Base-by-base conservation (phyloP, 2,888 invertebrate species). In the Callinectes sapidus region DNA sequence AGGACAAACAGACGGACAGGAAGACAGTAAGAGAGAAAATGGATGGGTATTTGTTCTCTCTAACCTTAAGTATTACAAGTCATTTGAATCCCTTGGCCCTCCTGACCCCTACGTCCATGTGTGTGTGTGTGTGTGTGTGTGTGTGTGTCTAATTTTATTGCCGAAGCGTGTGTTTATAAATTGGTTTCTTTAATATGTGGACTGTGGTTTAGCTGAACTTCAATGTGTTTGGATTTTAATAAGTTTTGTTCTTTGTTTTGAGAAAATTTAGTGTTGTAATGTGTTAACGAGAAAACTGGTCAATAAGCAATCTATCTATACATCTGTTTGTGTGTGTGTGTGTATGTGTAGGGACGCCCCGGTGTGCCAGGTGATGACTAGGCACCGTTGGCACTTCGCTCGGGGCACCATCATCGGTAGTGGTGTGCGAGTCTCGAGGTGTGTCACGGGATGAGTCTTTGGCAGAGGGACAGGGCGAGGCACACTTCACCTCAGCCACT, bases 311-410 rank as follows among this genome's bases (percentile, higher is more conserved):
- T n/a, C n/a, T n/a, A n/a, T n/a, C n/a, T n/a, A n/a, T n/a, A n/a
- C n/a, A n/a, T n/a, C 42, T 87, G 87, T 87, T 8, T 87, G 87
- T 87, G 87, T 87, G 42, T 87, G 87, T 87, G 87, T 87, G 87
- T 87, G 66, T 66, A n/a, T 87, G 87, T 87, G 87, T 87, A 55
- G 28, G 28, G 55, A 28, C 55, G 32, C 54, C 87, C 32, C 55
- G n/a, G 1, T n/a, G 87, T 55, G 87, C 81, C 81, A 81, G 81
- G 16, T 2, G 81, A 35, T 81, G 81, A 81, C 35, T 13, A 35
- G 81, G 81, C 81, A 16, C 14, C 2, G 81, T 81, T 81, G 81
- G 81, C 81, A 81, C 81, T 35, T 13, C 35, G 14, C 81, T 23
- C 61, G 13, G 32, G 35, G 16, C 81, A 32, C 81, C 81, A 81